phyloP scores from a whole-genome alignment of 2,113 vertebrate genomes.

The Pardalotus punctatus region DNA sequence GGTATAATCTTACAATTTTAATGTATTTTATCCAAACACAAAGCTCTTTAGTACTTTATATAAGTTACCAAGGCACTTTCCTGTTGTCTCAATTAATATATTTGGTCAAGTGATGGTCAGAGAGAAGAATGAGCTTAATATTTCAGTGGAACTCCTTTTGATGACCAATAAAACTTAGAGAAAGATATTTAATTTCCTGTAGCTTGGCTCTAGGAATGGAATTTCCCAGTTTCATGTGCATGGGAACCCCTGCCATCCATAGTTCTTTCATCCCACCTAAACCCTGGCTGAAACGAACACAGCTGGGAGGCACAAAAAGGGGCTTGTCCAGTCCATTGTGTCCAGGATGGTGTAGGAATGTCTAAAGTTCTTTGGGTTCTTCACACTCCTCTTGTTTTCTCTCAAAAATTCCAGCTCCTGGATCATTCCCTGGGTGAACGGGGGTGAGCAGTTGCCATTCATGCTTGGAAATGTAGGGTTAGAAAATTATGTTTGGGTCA shows the following conservation, averaged over 20 bases:
- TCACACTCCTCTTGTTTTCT: background rate
- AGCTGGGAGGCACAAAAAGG: background rate
- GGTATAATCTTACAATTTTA: background rate
- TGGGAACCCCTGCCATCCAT: background rate
- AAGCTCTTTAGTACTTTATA: background rate
- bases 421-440: background rate
- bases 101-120: background rate
- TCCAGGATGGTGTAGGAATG: background rate
- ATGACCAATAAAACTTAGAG: background rate
- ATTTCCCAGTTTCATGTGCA: accelerated
- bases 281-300: background rate
- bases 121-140: background rate
- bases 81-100: background rate
- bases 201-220: background rate
- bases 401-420: background rate
- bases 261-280: background rate
- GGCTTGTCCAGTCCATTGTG: background rate
- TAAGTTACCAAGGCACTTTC: background rate
- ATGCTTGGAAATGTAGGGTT: background rate
- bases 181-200: background rate
- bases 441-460: background rate
- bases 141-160: background rate
- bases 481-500: background rate
- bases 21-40: background rate
- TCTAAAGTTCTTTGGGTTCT: background rate